phyloP scores from a whole-genome alignment of 2,797 vertebrate genomes.

The Adelosebastes latens region DNA sequence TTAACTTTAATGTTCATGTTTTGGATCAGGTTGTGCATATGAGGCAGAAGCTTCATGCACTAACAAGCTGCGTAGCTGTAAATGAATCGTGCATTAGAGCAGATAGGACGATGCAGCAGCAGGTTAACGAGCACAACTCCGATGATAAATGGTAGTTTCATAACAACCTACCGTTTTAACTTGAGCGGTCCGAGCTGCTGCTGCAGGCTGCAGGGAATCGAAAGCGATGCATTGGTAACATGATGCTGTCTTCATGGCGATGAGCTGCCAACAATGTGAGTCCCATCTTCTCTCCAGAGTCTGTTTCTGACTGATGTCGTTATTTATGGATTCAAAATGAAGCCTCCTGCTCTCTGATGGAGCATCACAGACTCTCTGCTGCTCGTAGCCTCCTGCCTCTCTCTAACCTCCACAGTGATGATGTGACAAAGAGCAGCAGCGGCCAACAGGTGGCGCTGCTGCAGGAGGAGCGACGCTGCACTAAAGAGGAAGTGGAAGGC shows the following conservation, averaged over 20 bases:
- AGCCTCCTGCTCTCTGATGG: background rate
- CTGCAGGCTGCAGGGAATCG: slow-evolving; percentile 56
- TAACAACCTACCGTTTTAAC: slow-evolving; percentile 61
- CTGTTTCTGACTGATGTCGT: background rate
- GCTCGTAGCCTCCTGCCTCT: slow-evolving; percentile 2
- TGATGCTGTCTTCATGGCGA: slow-evolving; percentile 58
- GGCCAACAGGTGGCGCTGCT: slow-evolving; percentile 56
- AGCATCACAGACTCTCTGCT: slow-evolving; percentile 10
- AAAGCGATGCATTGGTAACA: slow-evolving; percentile 42
- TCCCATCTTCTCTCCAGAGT: slow-evolving; percentile 25
- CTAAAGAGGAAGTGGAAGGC: background rate
- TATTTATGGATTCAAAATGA: background rate
- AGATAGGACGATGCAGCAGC: background rate
- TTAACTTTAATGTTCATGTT: slow-evolving; percentile 2
- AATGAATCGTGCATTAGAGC: background rate
- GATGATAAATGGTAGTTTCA: background rate
- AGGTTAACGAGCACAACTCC: background rate
- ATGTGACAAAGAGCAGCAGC: background rate
- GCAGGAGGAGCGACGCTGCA: background rate
- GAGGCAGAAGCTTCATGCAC: background rate
- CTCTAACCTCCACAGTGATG: background rate
- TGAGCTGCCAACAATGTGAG: slow-evolving; percentile 1
- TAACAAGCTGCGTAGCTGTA: background rate
- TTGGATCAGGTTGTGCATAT: background rate
- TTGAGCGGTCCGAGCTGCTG: slow-evolving; percentile 38